Evolutionary conservation across 30 jellyfish, hydroid and myxozoan species (phyloP).

Genomic region (Hydractinia echinata): DNA sequence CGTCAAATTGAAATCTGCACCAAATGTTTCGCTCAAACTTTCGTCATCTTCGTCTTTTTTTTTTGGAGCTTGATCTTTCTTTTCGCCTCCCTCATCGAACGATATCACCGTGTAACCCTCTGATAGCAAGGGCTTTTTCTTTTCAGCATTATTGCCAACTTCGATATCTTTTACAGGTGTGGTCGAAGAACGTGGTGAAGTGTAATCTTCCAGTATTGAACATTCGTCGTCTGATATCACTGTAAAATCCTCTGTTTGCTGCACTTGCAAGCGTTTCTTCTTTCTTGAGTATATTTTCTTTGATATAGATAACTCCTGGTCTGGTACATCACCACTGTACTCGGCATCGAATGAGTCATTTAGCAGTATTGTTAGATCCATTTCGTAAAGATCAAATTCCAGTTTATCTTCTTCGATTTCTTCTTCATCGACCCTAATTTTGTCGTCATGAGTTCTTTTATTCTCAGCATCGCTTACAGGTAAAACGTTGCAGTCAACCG

Average conservation of each 20-base stretch:
- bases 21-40: not conserved
- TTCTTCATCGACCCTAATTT: not conserved
- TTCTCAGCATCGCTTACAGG: not conserved
- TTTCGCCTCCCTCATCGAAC: not conserved
- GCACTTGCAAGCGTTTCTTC: not conserved
- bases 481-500: not conserved
- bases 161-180: too few species aligned
- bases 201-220: too few species aligned
- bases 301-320: not conserved
- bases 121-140: not conserved
- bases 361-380: not conserved
- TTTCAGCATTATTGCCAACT: too few species aligned
- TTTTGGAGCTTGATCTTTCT: not conserved
- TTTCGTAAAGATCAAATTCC: not conserved
- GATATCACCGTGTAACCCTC: not conserved
- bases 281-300: not conserved
- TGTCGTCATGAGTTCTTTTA: not conserved
- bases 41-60: too few species aligned
- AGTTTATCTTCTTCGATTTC: not conserved
- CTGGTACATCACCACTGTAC: not conserved
- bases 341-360: not conserved
- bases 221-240: constrained; percentile 11
- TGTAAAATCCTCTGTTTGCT: not conserved
- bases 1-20: not conserved
- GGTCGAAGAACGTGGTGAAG: too few species aligned